Conservation (phyloP, 2,113 vertebrate species). For the Sturnira hondurensis region DNA sequence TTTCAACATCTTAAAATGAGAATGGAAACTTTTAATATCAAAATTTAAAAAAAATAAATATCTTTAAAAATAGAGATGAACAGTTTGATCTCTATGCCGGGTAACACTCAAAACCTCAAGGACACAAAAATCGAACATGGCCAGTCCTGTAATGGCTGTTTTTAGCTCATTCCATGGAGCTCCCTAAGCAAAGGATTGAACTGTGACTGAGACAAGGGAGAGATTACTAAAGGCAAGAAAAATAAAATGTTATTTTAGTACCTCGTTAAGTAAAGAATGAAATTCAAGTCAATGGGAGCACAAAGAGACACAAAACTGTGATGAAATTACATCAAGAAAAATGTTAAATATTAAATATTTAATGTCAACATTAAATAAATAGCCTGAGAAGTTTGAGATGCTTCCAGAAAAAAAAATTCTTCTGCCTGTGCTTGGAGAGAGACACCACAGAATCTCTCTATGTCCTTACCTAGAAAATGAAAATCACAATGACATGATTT, state of each 20-base stretch:
- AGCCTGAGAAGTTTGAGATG: not conserved
- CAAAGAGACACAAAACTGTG: not conserved
- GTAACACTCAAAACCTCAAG: slow-evolving; percentile 6
- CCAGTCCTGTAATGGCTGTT: not conserved
- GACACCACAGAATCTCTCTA: not conserved
- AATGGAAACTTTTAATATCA: not conserved
- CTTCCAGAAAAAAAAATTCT: not conserved
- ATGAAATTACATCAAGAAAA: slow-evolving; percentile 23
- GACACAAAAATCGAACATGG: not conserved
- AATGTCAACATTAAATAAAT: not conserved
- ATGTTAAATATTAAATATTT: no score
- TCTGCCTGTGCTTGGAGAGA: not conserved
- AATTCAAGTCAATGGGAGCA: not conserved
- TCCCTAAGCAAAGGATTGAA: not conserved
- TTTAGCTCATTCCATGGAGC: slow-evolving; percentile 22
- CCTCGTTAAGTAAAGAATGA: not conserved
- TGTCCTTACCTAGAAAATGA: not conserved
- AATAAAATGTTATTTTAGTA: slow-evolving; percentile 34
- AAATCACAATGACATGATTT: slow-evolving; percentile 30
- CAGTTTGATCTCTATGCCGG: not conserved
- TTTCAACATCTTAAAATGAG: slow-evolving; percentile 14
- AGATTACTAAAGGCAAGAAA: not conserved
- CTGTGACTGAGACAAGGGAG: not conserved
- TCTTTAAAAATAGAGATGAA: not conserved
- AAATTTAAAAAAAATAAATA: not conserved